Percentiles rank a stretch among this genome's conserved stretches.
phyloP scores from a whole-genome alignment of 2,888 invertebrate genomes.

The Lymantria dispar region DNA sequence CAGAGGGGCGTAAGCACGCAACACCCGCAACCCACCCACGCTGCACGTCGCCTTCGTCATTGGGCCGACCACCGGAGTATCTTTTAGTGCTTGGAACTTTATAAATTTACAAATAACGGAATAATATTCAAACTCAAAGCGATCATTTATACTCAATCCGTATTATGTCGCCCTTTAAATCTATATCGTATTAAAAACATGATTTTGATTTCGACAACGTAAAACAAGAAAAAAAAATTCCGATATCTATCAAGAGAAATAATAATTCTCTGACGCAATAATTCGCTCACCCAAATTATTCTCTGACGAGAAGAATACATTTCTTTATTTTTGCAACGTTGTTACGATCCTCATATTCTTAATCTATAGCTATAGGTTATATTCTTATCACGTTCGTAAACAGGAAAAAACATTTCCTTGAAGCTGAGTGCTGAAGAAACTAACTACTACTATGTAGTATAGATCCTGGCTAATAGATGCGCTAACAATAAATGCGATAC shows the following conservation, averaged over 20 bases:
- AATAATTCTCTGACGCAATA: too few relatives aligned
- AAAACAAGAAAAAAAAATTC: neutral
- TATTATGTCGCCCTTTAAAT: too few relatives aligned
- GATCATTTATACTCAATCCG: too few relatives aligned
- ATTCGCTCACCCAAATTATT: neutral
- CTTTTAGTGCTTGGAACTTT: too few relatives aligned
- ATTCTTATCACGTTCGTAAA: slow-evolving; percentile 26
- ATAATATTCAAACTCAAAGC: too few relatives aligned
- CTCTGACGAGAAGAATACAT: neutral
- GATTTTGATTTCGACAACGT: neutral
- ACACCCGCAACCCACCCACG: too few relatives aligned
- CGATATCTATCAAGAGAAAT: neutral
- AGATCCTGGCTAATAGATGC: too few relatives aligned
- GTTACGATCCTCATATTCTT: slow-evolving; percentile 8
- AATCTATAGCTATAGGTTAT: slow-evolving; percentile 2
- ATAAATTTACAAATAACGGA: too few relatives aligned
- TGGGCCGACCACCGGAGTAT: too few relatives aligned
- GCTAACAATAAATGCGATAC: too few relatives aligned
- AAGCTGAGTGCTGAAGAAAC: slow-evolving; percentile 20
- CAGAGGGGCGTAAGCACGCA: too few relatives aligned
- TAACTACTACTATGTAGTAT: slow-evolving; percentile 8
- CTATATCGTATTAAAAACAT: neutral
- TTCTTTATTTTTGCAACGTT: slow-evolving; percentile 1
- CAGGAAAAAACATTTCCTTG: slow-evolving; percentile 31
- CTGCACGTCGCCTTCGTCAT: too few relatives aligned